Conservation (phyloP, 37 sponge, comb jelly and placozoan genomes). For the Theonella swinhoei region DNA sequence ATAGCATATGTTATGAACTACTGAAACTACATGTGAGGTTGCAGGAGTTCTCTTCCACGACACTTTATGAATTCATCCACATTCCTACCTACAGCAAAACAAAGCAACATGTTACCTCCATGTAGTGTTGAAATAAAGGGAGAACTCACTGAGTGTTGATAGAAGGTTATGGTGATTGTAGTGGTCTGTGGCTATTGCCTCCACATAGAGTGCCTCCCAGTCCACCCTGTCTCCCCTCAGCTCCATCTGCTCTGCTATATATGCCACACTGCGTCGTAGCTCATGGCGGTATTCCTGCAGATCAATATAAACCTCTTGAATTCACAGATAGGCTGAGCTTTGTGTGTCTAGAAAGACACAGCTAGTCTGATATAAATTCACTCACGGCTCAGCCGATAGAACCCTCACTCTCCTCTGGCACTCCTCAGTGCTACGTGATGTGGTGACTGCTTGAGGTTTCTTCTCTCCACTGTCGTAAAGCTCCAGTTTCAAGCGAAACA, state of each 20-base stretch:
- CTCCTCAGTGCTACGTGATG: too few species aligned
- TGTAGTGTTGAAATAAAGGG: too few species aligned
- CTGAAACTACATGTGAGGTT: too few species aligned
- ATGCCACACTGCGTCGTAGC: slow-evolving; percentile 3
- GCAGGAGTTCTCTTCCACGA: too few species aligned
- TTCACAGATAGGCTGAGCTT: neutral
- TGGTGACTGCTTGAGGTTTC: neutral
- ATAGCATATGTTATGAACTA: too few species aligned
- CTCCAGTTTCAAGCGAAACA: neutral
- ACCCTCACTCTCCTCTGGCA: neutral
- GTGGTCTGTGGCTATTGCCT: neutral
- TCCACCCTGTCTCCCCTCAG: neutral
- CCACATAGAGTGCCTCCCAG: neutral
- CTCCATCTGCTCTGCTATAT: slow-evolving; percentile 9
- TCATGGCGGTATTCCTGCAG: slow-evolving; percentile 9
- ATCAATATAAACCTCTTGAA: too few species aligned
- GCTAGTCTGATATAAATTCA: neutral
- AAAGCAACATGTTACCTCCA: too few species aligned
- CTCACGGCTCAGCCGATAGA: neutral
- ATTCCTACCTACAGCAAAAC: too few species aligned
- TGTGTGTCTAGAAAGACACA: neutral
- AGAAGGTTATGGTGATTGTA: neutral
- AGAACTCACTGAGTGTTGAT: neutral
- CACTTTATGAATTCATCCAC: too few species aligned
- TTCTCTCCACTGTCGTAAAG: neutral